Conservation (phyloP, 2,888 invertebrate genomes). For the Phortica magna region DNA sequence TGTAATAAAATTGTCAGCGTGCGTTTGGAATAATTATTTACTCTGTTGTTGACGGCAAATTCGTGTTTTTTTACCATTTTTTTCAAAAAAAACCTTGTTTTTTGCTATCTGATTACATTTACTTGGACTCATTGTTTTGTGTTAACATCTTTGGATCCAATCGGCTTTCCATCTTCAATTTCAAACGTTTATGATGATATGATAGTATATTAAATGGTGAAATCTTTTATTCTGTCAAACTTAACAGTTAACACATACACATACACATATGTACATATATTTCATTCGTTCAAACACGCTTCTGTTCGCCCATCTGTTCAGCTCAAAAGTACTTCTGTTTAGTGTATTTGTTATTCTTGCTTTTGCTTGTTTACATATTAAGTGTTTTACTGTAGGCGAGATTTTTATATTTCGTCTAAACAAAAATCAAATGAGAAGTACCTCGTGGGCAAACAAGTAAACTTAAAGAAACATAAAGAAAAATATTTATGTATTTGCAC, state of each 20-base stretch:
- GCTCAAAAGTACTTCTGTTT: not conserved
- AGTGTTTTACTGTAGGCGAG: not conserved
- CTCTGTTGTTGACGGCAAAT: not conserved
- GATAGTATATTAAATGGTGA: too few species aligned
- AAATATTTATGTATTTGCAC: too few species aligned
- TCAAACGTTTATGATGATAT: too few species aligned
- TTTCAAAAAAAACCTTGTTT: not conserved
- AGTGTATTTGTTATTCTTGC: conserved; percentile 19
- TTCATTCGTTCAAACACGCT: too few species aligned
- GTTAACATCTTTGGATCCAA: too few species aligned
- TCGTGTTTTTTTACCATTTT: not conserved
- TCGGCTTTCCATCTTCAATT: too few species aligned
- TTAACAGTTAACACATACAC: too few species aligned
- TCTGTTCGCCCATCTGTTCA: too few species aligned
- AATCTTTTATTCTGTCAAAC: too few species aligned
- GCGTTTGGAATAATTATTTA: conserved; percentile 22
- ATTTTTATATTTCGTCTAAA: not conserved
- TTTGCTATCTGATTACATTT: not conserved
- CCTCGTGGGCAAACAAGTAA: conserved; percentile 2
- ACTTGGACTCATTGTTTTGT: too few species aligned
- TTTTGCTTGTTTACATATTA: conserved; percentile 32
- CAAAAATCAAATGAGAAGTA: not conserved
- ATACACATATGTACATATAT: too few species aligned
- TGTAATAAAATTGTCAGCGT: not conserved
- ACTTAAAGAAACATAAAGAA: not conserved